Evolutionary conservation across 1,140 invertebrate genomes (phyloP), one percentile per base, ranked within the genome.

Genomic region (Ptiloglossa arizonensis): DNA sequence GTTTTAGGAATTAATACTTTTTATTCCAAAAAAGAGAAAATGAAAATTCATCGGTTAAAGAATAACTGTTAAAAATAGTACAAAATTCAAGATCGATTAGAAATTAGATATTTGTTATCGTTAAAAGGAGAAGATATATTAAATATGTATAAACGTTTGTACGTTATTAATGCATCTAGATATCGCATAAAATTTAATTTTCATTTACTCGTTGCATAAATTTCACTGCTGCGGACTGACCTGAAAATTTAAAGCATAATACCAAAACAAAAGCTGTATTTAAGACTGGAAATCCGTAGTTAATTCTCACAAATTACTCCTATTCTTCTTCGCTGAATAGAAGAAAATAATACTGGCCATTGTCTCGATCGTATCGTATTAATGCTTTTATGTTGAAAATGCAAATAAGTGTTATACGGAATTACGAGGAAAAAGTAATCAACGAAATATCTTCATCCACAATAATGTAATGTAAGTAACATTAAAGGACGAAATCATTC

Each of bases 271-370:
- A 15, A 63, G 13, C 38, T 44, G 19, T 2, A 48, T 15, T n/a
- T 66, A 66, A 66, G 27, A 5, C 44, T 6, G 38, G 22, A 52
- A 52, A 52, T 52, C 22, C 35, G 6, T 63, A 15, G 35, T 41
- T 41, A 38, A 60, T 38, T 60, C 60, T 41, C 35, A 8, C 60
- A 44, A 62, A 62, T 62, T 41, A 22, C 60, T 24, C 5, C 60
- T 38, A 44, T 62, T 62, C 32, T 62, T 24, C 60, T 15, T 17
- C 9, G 2, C 5, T 17, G 13, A 62, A 62, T 24, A 22, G 22
- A 62, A 22, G 13, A 2, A 41, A 44, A 35, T 15, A 62, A 52
- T 52, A 44, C 35, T 41, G 19, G n/a, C 11, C 22, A 8, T 9
- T 29, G 27, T 29, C 27, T 2, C 8, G 4, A 15, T 1, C 13